A percentile compares a stretch with the other conserved stretches of the same genome.
These are phyloP conservation scores for Steinernema khuongi DNA, from an alignment of 1,140 invertebrate species.

Conservation along the genomic window DNA sequence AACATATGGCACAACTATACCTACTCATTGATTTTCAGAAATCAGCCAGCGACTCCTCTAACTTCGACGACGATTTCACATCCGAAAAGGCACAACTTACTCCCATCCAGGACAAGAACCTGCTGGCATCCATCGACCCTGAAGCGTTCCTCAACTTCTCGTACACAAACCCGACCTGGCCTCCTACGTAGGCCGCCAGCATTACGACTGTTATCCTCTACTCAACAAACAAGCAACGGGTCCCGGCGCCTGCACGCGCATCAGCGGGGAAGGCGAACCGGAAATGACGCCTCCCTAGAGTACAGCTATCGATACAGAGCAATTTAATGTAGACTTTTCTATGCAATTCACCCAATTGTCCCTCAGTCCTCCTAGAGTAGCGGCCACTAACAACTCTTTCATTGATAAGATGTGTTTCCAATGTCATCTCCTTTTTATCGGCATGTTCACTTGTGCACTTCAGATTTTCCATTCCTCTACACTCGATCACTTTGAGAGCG, in stretches of 20 bases:
- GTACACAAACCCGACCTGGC: constrained; percentile 71
- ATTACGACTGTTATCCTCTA: background rate
- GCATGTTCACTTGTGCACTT: background rate
- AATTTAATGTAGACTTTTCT: no score
- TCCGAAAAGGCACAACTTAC: constrained; percentile 93
- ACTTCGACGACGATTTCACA: constrained; percentile 98
- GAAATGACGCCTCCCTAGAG: no score
- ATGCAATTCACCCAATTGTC: no score
- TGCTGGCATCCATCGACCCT: constrained; percentile 83
- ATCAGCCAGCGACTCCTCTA: constrained; percentile 90
- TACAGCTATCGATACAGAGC: no score
- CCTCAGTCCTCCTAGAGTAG: no score
- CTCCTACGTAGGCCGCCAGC: background rate
- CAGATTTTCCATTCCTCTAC: background rate
- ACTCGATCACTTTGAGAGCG: background rate
- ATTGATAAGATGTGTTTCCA: no score
- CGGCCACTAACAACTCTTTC: no score
- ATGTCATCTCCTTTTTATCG: background rate
- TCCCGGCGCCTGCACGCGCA: no score
- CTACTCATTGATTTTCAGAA: constrained; percentile 69
- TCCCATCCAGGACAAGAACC: constrained; percentile 79
- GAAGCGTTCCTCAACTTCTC: constrained; percentile 96
- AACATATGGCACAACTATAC: background rate
- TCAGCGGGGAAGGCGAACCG: no score
- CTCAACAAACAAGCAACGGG: background rate